Evolutionary conservation across 2,797 vertebrate species (phyloP).

Genomic region (Sebastes baramenuke): DNA sequence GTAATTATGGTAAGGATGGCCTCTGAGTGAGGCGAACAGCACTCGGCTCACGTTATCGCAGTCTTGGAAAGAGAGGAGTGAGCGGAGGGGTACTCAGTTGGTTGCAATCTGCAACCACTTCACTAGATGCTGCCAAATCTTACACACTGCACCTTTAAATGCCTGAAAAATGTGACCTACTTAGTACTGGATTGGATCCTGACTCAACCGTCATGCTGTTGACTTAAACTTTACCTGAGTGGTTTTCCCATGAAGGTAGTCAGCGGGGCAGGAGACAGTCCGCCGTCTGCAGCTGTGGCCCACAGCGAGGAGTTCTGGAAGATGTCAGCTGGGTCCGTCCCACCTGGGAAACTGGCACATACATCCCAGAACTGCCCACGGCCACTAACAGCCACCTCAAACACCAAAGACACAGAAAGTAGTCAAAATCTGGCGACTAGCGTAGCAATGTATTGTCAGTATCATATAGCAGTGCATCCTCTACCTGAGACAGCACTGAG

Average conservation of each 20-base stretch:
- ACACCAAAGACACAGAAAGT: slow-evolving; percentile 13
- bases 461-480: background rate
- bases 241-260: slow-evolving; percentile 75
- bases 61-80: no score
- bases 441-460: background rate
- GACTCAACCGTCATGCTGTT: background rate
- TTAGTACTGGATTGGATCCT: background rate
- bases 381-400: slow-evolving; percentile 80
- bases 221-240: slow-evolving; percentile 58
- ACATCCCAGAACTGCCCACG: slow-evolving; percentile 85
- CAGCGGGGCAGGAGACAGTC: slow-evolving; percentile 65
- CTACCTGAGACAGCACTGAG: slow-evolving; percentile 80
- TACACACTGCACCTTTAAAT: background rate
- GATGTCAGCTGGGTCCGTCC: slow-evolving; percentile 79
- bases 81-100: no score
- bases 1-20: no score
- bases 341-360: slow-evolving; percentile 83
- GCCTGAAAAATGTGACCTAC: background rate
- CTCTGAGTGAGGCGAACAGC: no score
- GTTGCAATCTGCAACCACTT: no score
- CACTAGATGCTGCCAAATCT: no score
- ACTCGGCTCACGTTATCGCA: no score
- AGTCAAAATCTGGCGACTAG: background rate
- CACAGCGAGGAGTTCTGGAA: slow-evolving; percentile 79
- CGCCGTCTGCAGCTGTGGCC: slow-evolving; percentile 71